These are phyloP conservation scores for Camponotus floridanus DNA, from an alignment of 1,140 invertebrate genomes.

Conservation along the genomic window DNA sequence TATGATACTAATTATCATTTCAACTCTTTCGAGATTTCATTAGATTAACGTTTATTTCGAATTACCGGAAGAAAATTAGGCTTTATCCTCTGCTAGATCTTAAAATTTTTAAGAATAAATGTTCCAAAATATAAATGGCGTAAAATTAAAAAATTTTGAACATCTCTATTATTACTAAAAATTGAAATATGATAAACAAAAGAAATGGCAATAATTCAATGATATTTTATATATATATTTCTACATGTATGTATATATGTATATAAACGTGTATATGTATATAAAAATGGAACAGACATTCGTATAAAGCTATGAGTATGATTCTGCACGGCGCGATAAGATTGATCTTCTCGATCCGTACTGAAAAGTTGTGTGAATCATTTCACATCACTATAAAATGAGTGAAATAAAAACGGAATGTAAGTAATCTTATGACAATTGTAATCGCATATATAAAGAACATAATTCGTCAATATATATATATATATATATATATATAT, in stretches of 20 bases:
- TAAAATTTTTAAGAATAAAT: neutral
- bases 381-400: neutral
- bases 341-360: constrained; percentile 52
- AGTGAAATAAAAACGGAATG: neutral
- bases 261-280: constrained; percentile 54
- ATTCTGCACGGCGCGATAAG: constrained; percentile 38
- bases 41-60: neutral
- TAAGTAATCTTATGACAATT: constrained; percentile 4
- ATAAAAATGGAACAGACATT: constrained; percentile 56
- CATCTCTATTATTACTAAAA: neutral
- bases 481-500: neutral
- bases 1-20: neutral
- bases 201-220: constrained; percentile 44
- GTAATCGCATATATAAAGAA: neutral
- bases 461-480: neutral
- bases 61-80: neutral
- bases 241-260: constrained; percentile 59
- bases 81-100: neutral
- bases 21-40: neutral
- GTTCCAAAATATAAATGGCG: neutral
- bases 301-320: constrained; percentile 62
- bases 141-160: neutral
- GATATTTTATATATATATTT: constrained; percentile 59
- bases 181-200: neutral
- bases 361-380: constrained; percentile 7